Percentiles rank a stretch among this genome's conserved stretches.
Conservation (phyloP, 2,888 invertebrate genomes). For the Penaeus monodon region DNA sequence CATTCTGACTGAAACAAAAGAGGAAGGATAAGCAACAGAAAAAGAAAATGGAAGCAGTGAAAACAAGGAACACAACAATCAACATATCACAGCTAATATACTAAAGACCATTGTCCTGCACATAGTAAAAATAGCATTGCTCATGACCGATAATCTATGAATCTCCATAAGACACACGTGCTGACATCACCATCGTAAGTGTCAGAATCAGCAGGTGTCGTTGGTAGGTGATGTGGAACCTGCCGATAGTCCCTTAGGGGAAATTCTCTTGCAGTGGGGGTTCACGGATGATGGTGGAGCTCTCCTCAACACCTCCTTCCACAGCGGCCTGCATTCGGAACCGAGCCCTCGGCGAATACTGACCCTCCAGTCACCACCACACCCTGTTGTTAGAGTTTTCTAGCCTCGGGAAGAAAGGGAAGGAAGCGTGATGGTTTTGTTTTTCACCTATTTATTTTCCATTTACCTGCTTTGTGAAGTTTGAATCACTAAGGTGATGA, state of each 20-base stretch:
- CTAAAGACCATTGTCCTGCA: not conserved
- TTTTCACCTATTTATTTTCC: not conserved
- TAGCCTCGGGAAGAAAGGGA: constrained; percentile 44
- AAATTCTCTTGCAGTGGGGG: constrained; percentile 54
- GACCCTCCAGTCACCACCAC: constrained; percentile 65
- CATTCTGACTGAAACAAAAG: too few relatives aligned
- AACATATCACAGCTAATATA: too few relatives aligned
- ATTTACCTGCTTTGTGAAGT: not conserved
- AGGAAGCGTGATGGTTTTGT: not conserved
- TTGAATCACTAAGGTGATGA: too few relatives aligned
- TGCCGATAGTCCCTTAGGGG: constrained; percentile 59
- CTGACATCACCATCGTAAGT: constrained; percentile 55
- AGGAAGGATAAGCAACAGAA: too few relatives aligned
- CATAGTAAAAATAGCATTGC: not conserved
- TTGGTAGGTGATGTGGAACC: constrained; percentile 62
- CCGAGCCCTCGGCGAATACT: constrained; percentile 65
- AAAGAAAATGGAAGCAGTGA: too few relatives aligned
- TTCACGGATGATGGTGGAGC: constrained; percentile 55
- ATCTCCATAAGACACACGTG: not conserved
- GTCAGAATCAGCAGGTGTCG: constrained; percentile 62
- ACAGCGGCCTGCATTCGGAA: constrained; percentile 65
- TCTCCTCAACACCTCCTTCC: constrained; percentile 64
- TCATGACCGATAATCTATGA: not conserved
- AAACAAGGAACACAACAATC: too few relatives aligned
- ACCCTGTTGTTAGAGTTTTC: constrained; percentile 63